Evolutionary conservation across 92 coral and sea anemone species (phyloP).

Genomic region (Porites divaricata): DNA sequence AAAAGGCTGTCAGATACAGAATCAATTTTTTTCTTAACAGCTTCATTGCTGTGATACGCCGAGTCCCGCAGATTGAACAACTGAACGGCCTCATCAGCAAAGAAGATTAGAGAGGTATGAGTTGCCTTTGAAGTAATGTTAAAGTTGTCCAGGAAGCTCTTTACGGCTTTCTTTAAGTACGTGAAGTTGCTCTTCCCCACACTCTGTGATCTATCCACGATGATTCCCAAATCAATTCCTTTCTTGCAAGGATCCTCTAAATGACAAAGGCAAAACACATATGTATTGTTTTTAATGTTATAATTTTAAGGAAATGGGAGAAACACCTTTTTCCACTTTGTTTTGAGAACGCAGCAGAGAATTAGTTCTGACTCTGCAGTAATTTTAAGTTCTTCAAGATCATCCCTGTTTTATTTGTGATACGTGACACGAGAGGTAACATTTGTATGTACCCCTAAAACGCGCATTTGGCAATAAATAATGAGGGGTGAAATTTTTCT

Average conservation of each 20-base stretch:
- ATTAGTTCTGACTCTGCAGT: no score
- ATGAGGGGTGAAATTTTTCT: no score
- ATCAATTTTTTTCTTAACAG: constrained; percentile 12
- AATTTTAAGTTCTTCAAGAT: no score
- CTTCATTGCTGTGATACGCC: constrained; percentile 15
- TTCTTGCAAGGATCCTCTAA: constrained; percentile 28
- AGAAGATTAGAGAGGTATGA: constrained; percentile 25
- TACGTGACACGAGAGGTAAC: no score
- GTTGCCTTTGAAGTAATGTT: constrained; percentile 9
- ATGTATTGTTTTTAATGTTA: no score
- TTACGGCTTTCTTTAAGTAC: background rate
- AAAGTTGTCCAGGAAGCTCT: constrained; percentile 28
- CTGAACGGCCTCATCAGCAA: background rate
- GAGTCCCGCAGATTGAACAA: constrained; percentile 28
- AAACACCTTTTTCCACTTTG: no score
- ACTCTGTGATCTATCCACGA: constrained; percentile 45
- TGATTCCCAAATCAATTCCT: constrained; percentile 47
- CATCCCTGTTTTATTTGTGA: no score
- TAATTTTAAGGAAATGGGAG: no score
- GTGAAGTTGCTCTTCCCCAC: constrained; percentile 28
- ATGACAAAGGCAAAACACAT: background rate
- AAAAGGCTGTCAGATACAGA: background rate
- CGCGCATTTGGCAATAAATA: no score
- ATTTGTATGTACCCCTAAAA: no score
- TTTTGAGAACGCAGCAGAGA: no score